Conservation (phyloP, 2,797 vertebrate genomes). For the Eupleurogrammus muticus region DNA sequence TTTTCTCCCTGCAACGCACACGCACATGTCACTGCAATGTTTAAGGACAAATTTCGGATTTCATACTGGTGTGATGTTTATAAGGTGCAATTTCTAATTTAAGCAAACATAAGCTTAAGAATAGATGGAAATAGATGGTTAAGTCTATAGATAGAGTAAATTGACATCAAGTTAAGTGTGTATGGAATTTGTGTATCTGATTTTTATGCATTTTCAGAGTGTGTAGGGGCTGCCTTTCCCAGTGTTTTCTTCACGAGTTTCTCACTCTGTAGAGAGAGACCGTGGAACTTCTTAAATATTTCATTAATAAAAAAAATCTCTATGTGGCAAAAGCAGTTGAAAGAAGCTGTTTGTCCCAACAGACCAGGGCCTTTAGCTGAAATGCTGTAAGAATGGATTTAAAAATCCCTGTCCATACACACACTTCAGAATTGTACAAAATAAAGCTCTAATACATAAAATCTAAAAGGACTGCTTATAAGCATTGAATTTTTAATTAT, state of each 20-base stretch:
- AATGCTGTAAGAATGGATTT: not conserved
- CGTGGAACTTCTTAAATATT: constrained; percentile 23
- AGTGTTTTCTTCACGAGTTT: constrained; percentile 16
- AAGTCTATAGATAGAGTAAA: constrained; percentile 30
- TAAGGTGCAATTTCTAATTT: constrained; percentile 24
- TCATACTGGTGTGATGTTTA: constrained; percentile 10
- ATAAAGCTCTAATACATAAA: constrained; percentile 15
- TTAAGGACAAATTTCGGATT: constrained; percentile 5
- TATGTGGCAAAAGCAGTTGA: not conserved
- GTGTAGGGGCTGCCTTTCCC: constrained; percentile 31
- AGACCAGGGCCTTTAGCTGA: not conserved
- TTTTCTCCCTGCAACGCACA: constrained; percentile 23
- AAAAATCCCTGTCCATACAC: constrained; percentile 9
- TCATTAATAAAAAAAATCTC: not conserved
- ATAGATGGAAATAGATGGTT: not conserved
- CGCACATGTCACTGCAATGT: not conserved
- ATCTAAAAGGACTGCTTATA: constrained; percentile 6
- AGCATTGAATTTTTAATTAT: constrained; percentile 34
- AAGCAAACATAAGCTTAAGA: constrained; percentile 7
- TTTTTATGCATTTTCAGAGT: constrained; percentile 20
- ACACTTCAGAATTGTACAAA: constrained; percentile 26
- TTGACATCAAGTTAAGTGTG: constrained; percentile 4
- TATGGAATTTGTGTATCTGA: constrained; percentile 11
- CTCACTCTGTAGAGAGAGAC: constrained; percentile 23
- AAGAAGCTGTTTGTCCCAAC: constrained; percentile 10